Base-by-base conservation (phyloP, 30 jellyfish, hydroid and myxozoan genomes). In the Aurelia aurita region DNA sequence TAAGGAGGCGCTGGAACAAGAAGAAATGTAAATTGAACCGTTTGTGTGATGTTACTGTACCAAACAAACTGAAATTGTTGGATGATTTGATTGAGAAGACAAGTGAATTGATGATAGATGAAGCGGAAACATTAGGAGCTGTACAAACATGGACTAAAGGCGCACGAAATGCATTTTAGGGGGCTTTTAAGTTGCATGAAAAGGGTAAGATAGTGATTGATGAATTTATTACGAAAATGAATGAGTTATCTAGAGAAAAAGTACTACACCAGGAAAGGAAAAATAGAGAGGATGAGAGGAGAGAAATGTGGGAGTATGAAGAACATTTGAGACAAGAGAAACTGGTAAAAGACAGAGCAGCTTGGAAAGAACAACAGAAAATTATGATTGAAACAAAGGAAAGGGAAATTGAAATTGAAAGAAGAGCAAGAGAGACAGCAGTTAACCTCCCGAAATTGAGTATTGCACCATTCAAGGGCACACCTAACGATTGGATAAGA, bases 381-480 rank as follows among this genome's bases (percentile, higher is more conserved):
- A 71, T 29, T 9, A 75, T 55, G 60, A 55, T 55, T 3, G 95
- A 62, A 74, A 64, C 78, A 15, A 86, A 86, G 74, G 82, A 67
- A 64, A 63, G 44, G 45, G 90, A 80, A 44, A 35, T 80, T 7
- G 90, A 79, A 53, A 62, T 79, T 25, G 90, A 79, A 64, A 67
- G 39, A 46, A 62, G 31, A 31, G 74, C 74, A 11, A 79, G 60
- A 44, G 46, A 32, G 21, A 26, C 58, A n/a, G n/a, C n/a, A n/a
- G n/a, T n/a, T n/a, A n/a, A n/a, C n/a, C n/a, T n/a, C n/a, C 90
- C 90, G 3, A 79, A 21, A 32, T 32, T 79, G 43, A 79, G 61
- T 25, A 82, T 69, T 57, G 55, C 92, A 68, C 92, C 92, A 22
- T 82, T 69, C 72, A 49, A 82, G 85, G 92, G 92, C 9, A 69